These are phyloP conservation scores for Scaptomyza hsui DNA, from an alignment of 1,140 invertebrate species.

Conservation along the genomic window DNA sequence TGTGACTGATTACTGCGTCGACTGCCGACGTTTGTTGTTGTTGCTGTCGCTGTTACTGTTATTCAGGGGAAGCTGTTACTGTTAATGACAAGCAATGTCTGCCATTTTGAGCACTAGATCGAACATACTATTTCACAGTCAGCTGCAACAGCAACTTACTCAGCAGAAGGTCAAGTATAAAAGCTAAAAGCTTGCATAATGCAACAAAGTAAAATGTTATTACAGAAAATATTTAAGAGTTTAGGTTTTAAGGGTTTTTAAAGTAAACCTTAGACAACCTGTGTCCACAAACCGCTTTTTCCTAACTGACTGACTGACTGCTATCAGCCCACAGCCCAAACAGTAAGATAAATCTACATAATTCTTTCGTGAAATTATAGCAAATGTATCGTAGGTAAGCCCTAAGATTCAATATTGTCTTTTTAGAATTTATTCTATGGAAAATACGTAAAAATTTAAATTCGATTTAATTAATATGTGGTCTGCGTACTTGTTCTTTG, in stretches of 20 bases:
- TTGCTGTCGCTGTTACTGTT: slow-evolving; percentile 42
- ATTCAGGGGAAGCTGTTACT: slow-evolving; percentile 22
- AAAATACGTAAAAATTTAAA: slow-evolving; percentile 22
- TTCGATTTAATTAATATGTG: slow-evolving; percentile 62
- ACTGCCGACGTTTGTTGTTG: slow-evolving; percentile 23
- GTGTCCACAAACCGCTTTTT: too few relatives aligned
- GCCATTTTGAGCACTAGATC: slow-evolving; percentile 69
- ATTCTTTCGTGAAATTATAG: too few relatives aligned
- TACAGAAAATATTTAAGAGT: too few relatives aligned
- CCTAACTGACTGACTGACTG: too few relatives aligned
- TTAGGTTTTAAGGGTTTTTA: too few relatives aligned
- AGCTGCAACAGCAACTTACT: background rate
- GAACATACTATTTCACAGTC: slow-evolving; percentile 13
- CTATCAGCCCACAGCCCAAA: background rate
- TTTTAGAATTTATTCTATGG: too few relatives aligned
- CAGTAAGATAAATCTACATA: too few relatives aligned
- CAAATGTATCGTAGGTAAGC: too few relatives aligned
- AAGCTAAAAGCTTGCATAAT: background rate
- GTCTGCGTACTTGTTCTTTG: slow-evolving; percentile 24
- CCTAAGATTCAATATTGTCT: background rate
- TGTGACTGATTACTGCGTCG: slow-evolving; percentile 79
- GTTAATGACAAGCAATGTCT: slow-evolving; percentile 77
- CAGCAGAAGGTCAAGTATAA: slow-evolving; percentile 25
- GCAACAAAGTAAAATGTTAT: background rate
- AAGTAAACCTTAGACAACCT: too few relatives aligned